Evolutionary conservation across 1,140 invertebrate species (phyloP), one percentile per base, ranked within the genome.

Genomic region (Ceratosolen solmsi): DNA sequence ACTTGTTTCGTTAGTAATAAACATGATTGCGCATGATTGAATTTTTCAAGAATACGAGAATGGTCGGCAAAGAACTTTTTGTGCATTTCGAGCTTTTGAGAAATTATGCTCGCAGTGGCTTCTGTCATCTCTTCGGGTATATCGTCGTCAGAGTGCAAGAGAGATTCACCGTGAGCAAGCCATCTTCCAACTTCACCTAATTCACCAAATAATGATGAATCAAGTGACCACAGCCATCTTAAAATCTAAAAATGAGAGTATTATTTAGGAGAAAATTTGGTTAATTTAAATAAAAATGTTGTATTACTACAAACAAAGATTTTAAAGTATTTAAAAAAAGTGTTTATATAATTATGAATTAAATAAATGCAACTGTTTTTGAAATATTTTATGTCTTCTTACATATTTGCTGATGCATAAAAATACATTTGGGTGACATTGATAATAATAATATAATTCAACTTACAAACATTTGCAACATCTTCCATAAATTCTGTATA

Each of bases 141-240:
- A 86, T 97, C 95, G 84, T 96, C 94, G 84, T 96, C 95, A 11
- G 92, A 92, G 85, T 94, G 93, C 30, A 98, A 91, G 63, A 98
- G 89, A 86, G 95, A 94, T 89, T 99, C 97, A 9, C 97, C 97
- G 84, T 94, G 94, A 70, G 95, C 95, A 17, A 99, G 89, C 97
- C 98, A 98, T 88, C 96, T 95, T n/a, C 96, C 97, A 17, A 98
- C 93, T 79, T 94, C 92, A 60, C 95, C 95, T 70, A 99, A 95
- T 86, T 96, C 95, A 49, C 96, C 96, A 11, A 97, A 96, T 41
- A 99, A 91, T 79, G 93, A 93, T 0, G 95, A 94, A 89, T 99
- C 97, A 82, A 98, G 91, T 22, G 95, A 89, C 95, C 96, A 96
- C 65, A 96, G 93, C 97, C 97, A 98, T 87, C 95, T 93, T 83